Conservation (phyloP, 2,797 vertebrate genomes). For the Falco biarmicus region DNA sequence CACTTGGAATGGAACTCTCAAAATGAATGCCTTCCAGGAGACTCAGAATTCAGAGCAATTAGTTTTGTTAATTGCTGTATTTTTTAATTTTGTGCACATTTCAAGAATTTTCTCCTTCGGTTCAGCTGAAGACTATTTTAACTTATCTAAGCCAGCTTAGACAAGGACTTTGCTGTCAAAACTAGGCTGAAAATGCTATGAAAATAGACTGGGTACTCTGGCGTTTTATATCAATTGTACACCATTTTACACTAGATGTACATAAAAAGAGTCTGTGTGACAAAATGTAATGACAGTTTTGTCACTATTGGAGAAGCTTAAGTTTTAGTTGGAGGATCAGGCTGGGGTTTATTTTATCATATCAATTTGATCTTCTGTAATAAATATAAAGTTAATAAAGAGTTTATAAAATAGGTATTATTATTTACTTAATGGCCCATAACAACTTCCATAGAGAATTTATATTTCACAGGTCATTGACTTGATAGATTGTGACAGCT, state of each 20-base stretch:
- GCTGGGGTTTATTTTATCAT: constrained; percentile 22
- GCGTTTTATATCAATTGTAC: neutral
- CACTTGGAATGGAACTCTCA: neutral
- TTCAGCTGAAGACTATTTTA: neutral
- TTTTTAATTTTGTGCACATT: constrained; percentile 1
- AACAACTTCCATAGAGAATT: constrained; percentile 65
- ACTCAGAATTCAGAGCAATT: constrained; percentile 30
- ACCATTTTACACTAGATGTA: neutral
- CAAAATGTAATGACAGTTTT: neutral
- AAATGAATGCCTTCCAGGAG: constrained; percentile 27
- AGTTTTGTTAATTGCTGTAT: constrained; percentile 28
- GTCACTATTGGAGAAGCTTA: neutral
- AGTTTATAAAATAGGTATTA: constrained; percentile 73
- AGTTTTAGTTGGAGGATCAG: neutral
- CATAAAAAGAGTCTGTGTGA: neutral
- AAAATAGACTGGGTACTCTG: neutral
- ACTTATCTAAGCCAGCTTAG: neutral
- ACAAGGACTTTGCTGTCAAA: neutral
- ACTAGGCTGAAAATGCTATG: neutral
- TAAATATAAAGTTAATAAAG: constrained; percentile 57
- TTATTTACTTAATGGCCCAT: constrained; percentile 74
- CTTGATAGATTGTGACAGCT: constrained; percentile 73
- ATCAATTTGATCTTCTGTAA: constrained; percentile 39
- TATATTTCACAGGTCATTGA: constrained; percentile 70
- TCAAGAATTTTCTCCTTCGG: neutral